Evolutionary conservation across 2,113 vertebrate species (phyloP).

Genomic region (Vireo altiloquus): DNA sequence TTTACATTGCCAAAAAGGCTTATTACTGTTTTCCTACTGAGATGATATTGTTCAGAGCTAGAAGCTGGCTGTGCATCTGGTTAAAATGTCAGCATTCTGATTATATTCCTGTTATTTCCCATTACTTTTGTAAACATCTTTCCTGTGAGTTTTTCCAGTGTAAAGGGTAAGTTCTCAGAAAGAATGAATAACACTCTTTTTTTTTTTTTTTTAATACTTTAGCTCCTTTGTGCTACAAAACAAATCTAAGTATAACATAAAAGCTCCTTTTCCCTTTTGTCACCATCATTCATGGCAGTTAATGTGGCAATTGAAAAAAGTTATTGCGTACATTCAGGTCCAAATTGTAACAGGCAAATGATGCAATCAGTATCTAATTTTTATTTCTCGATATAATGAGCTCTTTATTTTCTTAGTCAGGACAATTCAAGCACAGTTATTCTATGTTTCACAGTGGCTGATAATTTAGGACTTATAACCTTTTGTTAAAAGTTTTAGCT

Average conservation of each 20-base stretch:
- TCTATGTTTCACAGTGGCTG: neutral
- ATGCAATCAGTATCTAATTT: neutral
- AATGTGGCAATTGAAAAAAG: neutral
- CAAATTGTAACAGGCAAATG: neutral
- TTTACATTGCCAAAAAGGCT: neutral
- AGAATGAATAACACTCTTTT: neutral
- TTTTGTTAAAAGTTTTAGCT: neutral
- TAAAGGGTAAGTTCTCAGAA: neutral
- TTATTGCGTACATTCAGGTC: neutral
- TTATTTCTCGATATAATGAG: neutral
- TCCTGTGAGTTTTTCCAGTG: neutral
- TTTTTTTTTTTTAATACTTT: neutral
- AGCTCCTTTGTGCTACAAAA: neutral
- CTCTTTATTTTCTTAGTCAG: neutral
- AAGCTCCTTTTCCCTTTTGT: neutral
- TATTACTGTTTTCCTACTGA: neutral
- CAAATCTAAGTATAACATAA: neutral
- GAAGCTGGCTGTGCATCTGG: neutral
- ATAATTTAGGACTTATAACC: neutral
- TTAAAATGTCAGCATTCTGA: slow-evolving; percentile 13
- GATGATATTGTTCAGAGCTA: neutral
- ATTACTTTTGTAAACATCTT: neutral
- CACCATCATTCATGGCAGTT: neutral
- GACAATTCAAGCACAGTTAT: neutral
- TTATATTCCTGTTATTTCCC: slow-evolving; percentile 8